Base-by-base conservation (phyloP, 2,888 invertebrate species). In the Drosophila buzzatii region DNA sequence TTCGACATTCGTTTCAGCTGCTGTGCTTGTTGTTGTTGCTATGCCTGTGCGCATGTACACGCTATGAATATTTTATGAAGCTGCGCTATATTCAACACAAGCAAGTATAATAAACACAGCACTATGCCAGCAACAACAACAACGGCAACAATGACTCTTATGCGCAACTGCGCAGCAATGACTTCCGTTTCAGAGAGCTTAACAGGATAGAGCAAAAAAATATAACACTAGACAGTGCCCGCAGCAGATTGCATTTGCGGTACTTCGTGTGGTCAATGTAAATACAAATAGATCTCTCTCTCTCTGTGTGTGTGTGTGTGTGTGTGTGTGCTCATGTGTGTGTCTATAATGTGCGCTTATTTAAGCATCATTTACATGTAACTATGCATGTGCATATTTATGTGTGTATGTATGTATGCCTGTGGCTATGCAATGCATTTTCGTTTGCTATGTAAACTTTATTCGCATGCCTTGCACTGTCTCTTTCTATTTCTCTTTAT, bases 41-140 rank as follows among this genome's bases (percentile, higher is more conserved):
- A 63, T 23, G 69, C 35, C 60, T 69, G 49, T 73, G 78, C 72
- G 66, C 84, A 81, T 79, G 72, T 74, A 82, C 85, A 81, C 74
- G 77, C 81, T 71, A 87, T 87, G 89, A 89, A 87, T 89, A 85
- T 89, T 83, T 85, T 78, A 89, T 89, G 77, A 79, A 73, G 70
- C 72, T 67, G 59, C 59, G 69, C 70, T 72, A 69, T 81, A 76
- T 73, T 73, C 80, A 58, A 74, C 74, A 67, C 63, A 71, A 53
- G 61, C 56, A 35, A 73, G 68, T 63, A 72, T 71, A 69, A 70
- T 76, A 75, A 78, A 71, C 73, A 65, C 64, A 81, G 39, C 66
- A 70, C 79, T 73, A 78, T 41, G 35, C 52, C 70, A 78, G 60
- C 51, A 52, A 53, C 63, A 65, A 5, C 18, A 41, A 37, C 37